These are phyloP conservation scores for Rostratula benghalensis DNA, from an alignment of 2,113 vertebrate genomes.

Conservation along the genomic window DNA sequence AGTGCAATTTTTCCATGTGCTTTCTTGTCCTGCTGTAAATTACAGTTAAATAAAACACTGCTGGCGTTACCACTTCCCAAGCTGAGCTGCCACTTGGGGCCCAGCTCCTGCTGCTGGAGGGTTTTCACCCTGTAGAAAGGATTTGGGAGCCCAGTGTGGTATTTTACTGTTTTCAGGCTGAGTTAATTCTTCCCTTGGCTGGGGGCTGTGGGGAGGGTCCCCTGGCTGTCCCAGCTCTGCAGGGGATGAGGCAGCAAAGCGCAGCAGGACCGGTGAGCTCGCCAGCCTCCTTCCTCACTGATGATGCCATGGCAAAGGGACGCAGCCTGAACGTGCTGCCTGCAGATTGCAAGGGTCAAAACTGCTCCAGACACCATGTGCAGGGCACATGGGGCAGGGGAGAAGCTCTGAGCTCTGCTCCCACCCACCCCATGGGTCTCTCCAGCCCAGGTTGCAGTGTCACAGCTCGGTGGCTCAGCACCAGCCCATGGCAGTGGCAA, in stretches of 20 bases:
- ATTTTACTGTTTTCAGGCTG: background rate
- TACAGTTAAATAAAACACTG: background rate
- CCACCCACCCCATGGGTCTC: background rate
- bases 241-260: background rate
- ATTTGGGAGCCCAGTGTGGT: background rate
- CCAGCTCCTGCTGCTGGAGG: background rate
- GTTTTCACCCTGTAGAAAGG: background rate
- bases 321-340: background rate
- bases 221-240: accelerated
- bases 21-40: background rate
- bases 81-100: background rate
- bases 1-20: background rate
- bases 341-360: background rate
- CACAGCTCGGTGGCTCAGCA: background rate
- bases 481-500: accelerated
- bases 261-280: background rate
- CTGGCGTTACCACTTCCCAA: too few relatives aligned
- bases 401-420: background rate
- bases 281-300: background rate
- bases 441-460: background rate
- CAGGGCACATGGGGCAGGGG: accelerated
- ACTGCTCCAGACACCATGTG: accelerated
- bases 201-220: background rate
- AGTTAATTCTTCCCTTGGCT: background rate
- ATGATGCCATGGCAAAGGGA: background rate